Base-by-base conservation (phyloP, 2,888 invertebrate genomes). In the Mesochorus sp. region DNA sequence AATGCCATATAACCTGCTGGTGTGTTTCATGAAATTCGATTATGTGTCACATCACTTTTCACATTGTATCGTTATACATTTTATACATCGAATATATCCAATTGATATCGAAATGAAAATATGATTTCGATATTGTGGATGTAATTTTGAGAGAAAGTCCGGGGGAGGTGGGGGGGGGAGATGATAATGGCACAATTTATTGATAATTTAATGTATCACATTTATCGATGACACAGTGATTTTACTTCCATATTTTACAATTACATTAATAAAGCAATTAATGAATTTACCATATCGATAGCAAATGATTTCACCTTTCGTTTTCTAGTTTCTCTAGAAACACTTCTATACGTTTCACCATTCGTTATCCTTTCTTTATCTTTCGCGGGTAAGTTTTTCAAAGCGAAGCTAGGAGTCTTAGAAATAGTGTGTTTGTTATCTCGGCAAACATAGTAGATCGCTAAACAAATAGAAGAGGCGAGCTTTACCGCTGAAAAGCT, bases 391-490 rank as follows among this genome's bases (percentile, higher is more conserved):
- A 64, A 26, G 26, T 34, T n/a, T n/a, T n/a, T 24, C 17, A 12
- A 53, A 6, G 17, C 68, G 64, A 34, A 51, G 14, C 3, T 55
- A 42, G 31, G 31, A 39, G 19, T 6, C 57, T 24, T 17, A 61
- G 47, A 67, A 24, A 62, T 24, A 59, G 37, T 55, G 51, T 79
- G 26, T 61, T 53, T 72, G 72, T 76, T 76, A 66, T 76, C 70
- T 66, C 6, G 49, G 17, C 75, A 74, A 79, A 76, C 67, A 76
- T 74, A 70, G 62, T 57, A 74, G 70, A 76, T 79, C 73, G 53
- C 57, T 53, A 37, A 37, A 53, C 70, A 66, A 70, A 80, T 73
- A 70, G 31, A 24, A 53, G 49, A 42, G 61, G 39, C 14, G 17
- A 62, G 61, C 17, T 57, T 55, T 14, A 3, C 8, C 37, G 47